Evolutionary conservation across 2,113 vertebrate genomes (phyloP), one percentile per base, ranked within the genome.

Genomic region (Lepisosteus oculatus): DNA sequence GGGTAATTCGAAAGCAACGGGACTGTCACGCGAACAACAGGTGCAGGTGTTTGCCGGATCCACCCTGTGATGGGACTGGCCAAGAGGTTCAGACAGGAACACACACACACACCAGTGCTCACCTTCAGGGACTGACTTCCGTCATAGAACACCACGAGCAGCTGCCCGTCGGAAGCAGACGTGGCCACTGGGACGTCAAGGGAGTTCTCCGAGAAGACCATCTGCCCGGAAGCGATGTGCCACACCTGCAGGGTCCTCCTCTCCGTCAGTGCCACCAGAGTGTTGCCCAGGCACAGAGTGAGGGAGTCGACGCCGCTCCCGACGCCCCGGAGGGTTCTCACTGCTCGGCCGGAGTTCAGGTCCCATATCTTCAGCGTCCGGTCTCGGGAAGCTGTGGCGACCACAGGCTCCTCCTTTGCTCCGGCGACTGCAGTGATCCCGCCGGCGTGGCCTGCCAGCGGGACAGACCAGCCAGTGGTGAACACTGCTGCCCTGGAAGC

Each of bases 341-440:
- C 72, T 1, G 78, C 77, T 41, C 80, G 74, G 14, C 80, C 78
- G 56, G 67, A 61, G 15, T 69, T 79, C 70, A 91, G 73, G 78
- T 85, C 84, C 89, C 89, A 91, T 13, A 91, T 54, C 74, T 85
- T 88, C 67, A 90, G 41, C 15, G 83, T 84, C 42, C 88, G 81
- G 74, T 91, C 85, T 3, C 65, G 68, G 51, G 85, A 87, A 42
- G 85, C 80, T 55, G 87, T 87, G 43, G 87, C 74, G 43, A 51
- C 76, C 13, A 69, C 72, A 2, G 78, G 51, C n/a, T 77, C 75
- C 70, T 69, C 70, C 14, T 74, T 79, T 0, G 81, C 78, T 43
- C 79, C 75, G 67, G 80, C 81, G 55, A 91, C 68, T 17, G 89
- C 89, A 43, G 81, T 86, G 64, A 90, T 85, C 55, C 8, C 76